Evolutionary conservation across 2,113 vertebrate genomes (phyloP), one percentile per base, ranked within the genome.

Genomic region (Sclerurus mexicanus): DNA sequence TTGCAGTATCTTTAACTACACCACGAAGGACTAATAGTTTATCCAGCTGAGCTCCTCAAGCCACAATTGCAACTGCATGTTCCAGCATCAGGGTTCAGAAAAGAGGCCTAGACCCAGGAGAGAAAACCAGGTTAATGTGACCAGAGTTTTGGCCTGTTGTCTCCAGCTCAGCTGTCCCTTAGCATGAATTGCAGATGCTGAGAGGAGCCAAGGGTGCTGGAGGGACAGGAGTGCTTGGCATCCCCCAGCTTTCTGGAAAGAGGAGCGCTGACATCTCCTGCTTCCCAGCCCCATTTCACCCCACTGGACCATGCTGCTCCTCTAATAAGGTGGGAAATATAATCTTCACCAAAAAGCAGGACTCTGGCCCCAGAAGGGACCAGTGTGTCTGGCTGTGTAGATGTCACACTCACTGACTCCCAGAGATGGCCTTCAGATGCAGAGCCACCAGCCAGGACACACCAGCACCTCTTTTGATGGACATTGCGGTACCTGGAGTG

Each of bases 401-500:
- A 11, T 19, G 8, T 25, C 47, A 47, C 42, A 30, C 64, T 72
- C 85, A 50, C 37, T 16, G 47, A 76, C 42, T 33, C 25, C 84
- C 49, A 13, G 23, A 62, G 52, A 58, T 80, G 52, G 37, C 33
- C 22, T 52, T n/a, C 46, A 40, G 40, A n/a, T 72, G 47, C 10
- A 62, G 47, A 81, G 27, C 33, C 17, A 39, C 14, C 30, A 62
- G 13, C 10, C 52, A 91, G 53, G 42, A 56, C 47, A 35, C 0
- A 3, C 8, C 67, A 47, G 58, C 46, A 46, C 15, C 10, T 69
- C 50, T 79, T 90, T 25, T 72, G 42, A 69, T 19, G 60, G 75
- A 35, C 42, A 33, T 12, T 1, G 1, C 52, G 50, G 58, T 2
- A 4, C 14, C 2, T 0, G 40, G 37, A 69, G 55, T 19, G 50